A percentile compares a stretch with the other conserved stretches of the same genome.
Conservation (phyloP, 30 jellyfish, hydroid and myxozoan genomes). For the Turritopsis dohrnii region DNA sequence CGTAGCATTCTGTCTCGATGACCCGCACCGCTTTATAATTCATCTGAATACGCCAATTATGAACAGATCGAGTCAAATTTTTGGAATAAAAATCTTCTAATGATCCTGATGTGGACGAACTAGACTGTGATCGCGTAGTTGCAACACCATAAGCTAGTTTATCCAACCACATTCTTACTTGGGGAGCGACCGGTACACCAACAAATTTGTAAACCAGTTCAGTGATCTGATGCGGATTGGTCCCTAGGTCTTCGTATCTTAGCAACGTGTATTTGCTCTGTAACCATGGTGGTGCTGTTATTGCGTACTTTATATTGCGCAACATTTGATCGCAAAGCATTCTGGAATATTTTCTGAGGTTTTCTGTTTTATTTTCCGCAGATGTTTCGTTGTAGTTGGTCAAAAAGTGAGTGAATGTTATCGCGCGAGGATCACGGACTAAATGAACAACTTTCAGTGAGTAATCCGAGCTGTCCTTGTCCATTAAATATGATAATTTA, state of each 20-base stretch:
- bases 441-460: conserved; percentile 96
- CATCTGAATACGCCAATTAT: conserved; percentile 93
- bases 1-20: conserved; percentile 96
- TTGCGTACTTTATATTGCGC: conserved; percentile 89
- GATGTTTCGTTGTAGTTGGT: conserved; percentile 52
- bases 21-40: conserved; percentile 82
- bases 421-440: conserved; percentile 99
- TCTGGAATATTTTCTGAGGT: conserved; percentile 65
- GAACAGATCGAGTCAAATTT: conserved; percentile 93
- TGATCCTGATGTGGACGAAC: conserved; percentile 97
- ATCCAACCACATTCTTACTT: conserved; percentile 99
- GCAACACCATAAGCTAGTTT: conserved; percentile 77
- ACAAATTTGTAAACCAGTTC: conserved; percentile 94
- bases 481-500: conserved; percentile 94
- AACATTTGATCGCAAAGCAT: conserved; percentile 83
- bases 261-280: conserved; percentile 97
- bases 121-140: conserved; percentile 73
- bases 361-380: conserved; percentile 57
- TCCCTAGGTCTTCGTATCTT: conserved; percentile 97
- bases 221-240: conserved; percentile 97
- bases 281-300: conserved; percentile 99
- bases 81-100: conserved; percentile 93
- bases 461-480: conserved; percentile 94
- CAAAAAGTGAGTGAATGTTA: conserved; percentile 80
- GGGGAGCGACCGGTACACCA: conserved; percentile 98